Evolutionary conservation across 2,888 invertebrate genomes (phyloP), one percentile per base, ranked within the genome.

Genomic region (Meandrusa payeni): DNA sequence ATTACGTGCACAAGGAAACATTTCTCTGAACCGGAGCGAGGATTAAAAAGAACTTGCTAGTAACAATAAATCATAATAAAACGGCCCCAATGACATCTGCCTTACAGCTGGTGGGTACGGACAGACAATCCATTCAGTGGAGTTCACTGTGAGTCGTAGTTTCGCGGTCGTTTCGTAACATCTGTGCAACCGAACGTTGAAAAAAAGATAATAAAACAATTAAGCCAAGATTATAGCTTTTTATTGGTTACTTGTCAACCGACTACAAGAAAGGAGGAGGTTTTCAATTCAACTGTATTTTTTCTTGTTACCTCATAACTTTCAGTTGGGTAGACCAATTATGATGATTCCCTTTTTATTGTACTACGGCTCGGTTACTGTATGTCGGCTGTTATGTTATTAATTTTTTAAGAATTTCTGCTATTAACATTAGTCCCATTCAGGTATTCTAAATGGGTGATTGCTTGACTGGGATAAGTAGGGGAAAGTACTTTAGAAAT

Each of bases 21-120:
- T 33, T 44, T 38, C 43, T 27, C 11, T 10, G 27, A 33, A 28
- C 7, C 12, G 28, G 23, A 15, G 24, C 10, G 24, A 24, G 37
- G 31, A 37, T 34, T 43, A 37, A 43, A 42, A 31, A 24, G 42
- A 24, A 23, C 24, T 37, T 19, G 22, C 27, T 33, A 37, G 20
- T 43, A 41, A 41, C 46, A 47, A 54, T 55, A 52, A 51, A 51
- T 54, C 51, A 50, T 51, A 54, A 48, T 50, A 50, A 46, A 49
- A 51, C 9, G 46, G 40, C 22, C 36, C 29, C 24, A 50, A 32
- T 48, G 47, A 48, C 54, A 55, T 55, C 51, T 54, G 54, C 42
- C 28, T 34, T 33, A 44, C 44, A 50, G 42, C 45, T 50, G 50
- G 23, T 33, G 19, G 28, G 22, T 44, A 32, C 42, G 42, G 37